A percentile compares a stretch with the other conserved stretches of the same genome.
Conservation (phyloP, 2,888 invertebrate species). For the Drosophila anceps region DNA sequence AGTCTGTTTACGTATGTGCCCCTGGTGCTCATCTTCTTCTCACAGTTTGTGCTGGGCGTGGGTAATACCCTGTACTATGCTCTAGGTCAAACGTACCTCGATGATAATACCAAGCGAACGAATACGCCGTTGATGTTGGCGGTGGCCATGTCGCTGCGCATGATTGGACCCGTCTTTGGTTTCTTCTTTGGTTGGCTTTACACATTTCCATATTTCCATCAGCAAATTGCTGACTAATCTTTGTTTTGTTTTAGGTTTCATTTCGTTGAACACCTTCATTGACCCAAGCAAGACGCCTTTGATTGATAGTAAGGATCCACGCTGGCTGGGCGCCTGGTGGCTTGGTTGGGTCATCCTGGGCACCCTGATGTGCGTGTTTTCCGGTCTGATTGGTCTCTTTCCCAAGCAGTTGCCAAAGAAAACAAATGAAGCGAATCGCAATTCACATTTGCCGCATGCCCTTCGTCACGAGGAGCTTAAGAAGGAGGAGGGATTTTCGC, state of each 20-base stretch:
- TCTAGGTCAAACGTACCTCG: slow-evolving; percentile 89
- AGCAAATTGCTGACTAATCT: background rate
- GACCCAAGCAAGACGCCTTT: slow-evolving; percentile 88
- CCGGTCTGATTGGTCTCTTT: slow-evolving; percentile 88
- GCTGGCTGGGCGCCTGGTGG: slow-evolving; percentile 92
- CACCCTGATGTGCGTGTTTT: slow-evolving; percentile 87
- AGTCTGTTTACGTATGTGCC: slow-evolving; percentile 86
- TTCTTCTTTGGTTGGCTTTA: slow-evolving; percentile 86
- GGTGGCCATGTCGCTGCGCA: slow-evolving; percentile 84
- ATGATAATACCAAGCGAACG: slow-evolving; percentile 89
- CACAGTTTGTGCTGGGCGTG: slow-evolving; percentile 89
- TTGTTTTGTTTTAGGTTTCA: slow-evolving; percentile 69
- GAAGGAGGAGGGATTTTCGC: slow-evolving; percentile 72
- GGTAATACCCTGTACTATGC: slow-evolving; percentile 89
- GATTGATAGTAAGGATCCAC: slow-evolving; percentile 87
- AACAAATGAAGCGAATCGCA: slow-evolving; percentile 52
- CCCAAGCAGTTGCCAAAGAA: slow-evolving; percentile 86
- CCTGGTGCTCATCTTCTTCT: slow-evolving; percentile 88
- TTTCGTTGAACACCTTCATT: slow-evolving; percentile 87
- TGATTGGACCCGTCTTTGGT: slow-evolving; percentile 87
- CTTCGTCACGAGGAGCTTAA: slow-evolving; percentile 79
- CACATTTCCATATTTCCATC: too few relatives aligned
- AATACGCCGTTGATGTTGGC: slow-evolving; percentile 88
- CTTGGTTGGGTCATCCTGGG: slow-evolving; percentile 88
- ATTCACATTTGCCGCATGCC: slow-evolving; percentile 81